Percentiles rank a stretch among this genome's conserved stretches.
Evolutionary conservation across 1,140 invertebrate species (phyloP).

Genomic region (Choristoneura fumiferana): DNA sequence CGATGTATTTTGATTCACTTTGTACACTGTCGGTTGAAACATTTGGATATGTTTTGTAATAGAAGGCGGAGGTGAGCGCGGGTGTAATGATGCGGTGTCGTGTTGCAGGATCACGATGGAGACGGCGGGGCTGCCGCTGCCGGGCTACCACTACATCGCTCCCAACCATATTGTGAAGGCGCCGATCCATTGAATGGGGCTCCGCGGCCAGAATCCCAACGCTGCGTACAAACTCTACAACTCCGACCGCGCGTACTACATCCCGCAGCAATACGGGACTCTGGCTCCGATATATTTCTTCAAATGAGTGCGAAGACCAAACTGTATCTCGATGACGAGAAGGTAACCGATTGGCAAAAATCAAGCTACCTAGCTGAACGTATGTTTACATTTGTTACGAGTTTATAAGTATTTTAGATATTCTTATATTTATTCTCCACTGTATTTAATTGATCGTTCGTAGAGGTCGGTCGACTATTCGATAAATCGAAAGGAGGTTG

Average conservation of each 20-base stretch:
- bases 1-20: constrained; percentile 8
- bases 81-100: constrained; percentile 16
- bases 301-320: constrained; percentile 58
- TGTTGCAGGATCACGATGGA: constrained; percentile 93
- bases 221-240: constrained; percentile 42
- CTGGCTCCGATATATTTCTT: constrained; percentile 64
- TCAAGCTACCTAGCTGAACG: constrained; percentile 54
- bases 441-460: constrained; percentile 61
- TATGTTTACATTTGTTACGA: constrained; percentile 79
- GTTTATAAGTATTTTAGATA: constrained; percentile 80
- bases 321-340: constrained; percentile 40
- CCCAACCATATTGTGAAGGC: constrained; percentile 95
- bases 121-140: constrained; percentile 92
- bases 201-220: constrained; percentile 49
- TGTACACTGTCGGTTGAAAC: constrained; percentile 8
- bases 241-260: constrained; percentile 41
- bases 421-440: constrained; percentile 78
- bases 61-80: neutral
- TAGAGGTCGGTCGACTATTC: constrained; percentile 39
- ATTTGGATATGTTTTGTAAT: constrained; percentile 42
- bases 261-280: constrained; percentile 48
- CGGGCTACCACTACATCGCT: constrained; percentile 93
- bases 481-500: constrained; percentile 27
- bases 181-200: constrained; percentile 88
- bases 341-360: constrained; percentile 56